Base-by-base conservation (phyloP, 2,888 invertebrate species). In the Ormyrus nitidulus region DNA sequence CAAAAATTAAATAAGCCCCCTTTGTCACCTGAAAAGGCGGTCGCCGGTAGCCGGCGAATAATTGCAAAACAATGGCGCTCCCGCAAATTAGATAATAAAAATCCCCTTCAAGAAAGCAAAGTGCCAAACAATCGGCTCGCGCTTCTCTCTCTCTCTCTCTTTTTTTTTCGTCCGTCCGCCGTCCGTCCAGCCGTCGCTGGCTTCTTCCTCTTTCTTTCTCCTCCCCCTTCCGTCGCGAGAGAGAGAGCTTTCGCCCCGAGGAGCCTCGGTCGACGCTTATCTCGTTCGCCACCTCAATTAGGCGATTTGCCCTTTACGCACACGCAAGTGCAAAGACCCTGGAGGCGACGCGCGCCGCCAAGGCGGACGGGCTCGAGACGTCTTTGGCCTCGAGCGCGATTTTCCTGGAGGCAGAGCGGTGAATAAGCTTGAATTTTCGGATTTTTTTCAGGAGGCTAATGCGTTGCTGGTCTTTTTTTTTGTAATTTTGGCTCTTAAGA, bases 271-370 rank as follows among this genome's bases (percentile, higher is more conserved):
- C 49, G 44, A 46, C 48, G 79, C 65, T 79, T 75, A 79, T 79
- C 79, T 80, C 62, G 59, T 69, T 80, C 73, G 69, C 70, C 79
- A 68, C 62, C 70, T 77, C 77, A 81, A 81, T 81, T 77, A 77
- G 74, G 51, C 77, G 77, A 77, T 73, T 76, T 71, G 75, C 72
- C 72, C 76, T 71, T 76, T 68, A 76, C 72, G 72, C 69, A 69
- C 75, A 69, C 68, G 73, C 77, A 46, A 76, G 80, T 76, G 66
- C 76, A 80, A 76, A 76, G 71, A 72, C 76, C 76, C 74, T 66
- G 6, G 51, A 75, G 78, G 78, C 68, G 7, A 34, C 61, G 53
- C 4, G 19, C 77, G 59, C n/a, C 48, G 73, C 11, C 71, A 65
- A 53, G 7, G 19, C 9, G 19, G 10, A 65, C 19, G n/a, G 9